Base-by-base conservation (phyloP, 2,888 invertebrate genomes). In the Tinea trinotella region DNA sequence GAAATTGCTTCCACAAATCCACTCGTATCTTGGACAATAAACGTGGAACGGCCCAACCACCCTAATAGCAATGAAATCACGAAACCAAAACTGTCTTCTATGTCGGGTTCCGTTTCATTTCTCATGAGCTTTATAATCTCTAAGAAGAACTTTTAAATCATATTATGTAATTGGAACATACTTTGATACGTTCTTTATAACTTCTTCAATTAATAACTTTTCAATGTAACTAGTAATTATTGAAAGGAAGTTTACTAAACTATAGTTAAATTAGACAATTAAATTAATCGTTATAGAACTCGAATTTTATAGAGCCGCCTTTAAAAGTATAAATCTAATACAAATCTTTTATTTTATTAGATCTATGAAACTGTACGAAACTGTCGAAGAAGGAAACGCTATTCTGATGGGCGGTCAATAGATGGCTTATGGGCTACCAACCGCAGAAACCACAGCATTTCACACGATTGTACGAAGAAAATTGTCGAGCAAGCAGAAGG, bases 1-100 rank as follows among this genome's bases (percentile, higher is more conserved):
- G 83, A 85, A 84, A 85, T 85, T 84, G 85, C 83, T 83, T 84
- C 82, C 83, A 84, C 85, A 84, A 85, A 85, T 85, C 83, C 81
- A 85, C 81, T 85, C 82, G 79, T 85, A 84, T 85, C 85, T 84
- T 75, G 75, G 76, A 78, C 85, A 84, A 83, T 85, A 85, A 84
- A 85, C 74, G 82, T 80, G 71, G 67, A 78, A 73, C 74, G 76
- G 77, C 68, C 67, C 73, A 74, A 70, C 75, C 77, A 70, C 82
- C 81, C 82, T 85, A 83, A 84, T 84, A 82, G 84, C 83, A 84
- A 85, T 83, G 82, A 81, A 84, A 84, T 85, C 84, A 84, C 79
- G 79, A 81, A 84, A 82, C 82, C 83, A 82, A 84, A 85, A 83
- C 82, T 80, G 75, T 78, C 75, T 75, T 69, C 72, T 69, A 70